Evolutionary conservation across 2,113 vertebrate genomes (phyloP), one percentile per base, ranked within the genome.

Genomic region (Chiloscyllium plagiosum): DNA sequence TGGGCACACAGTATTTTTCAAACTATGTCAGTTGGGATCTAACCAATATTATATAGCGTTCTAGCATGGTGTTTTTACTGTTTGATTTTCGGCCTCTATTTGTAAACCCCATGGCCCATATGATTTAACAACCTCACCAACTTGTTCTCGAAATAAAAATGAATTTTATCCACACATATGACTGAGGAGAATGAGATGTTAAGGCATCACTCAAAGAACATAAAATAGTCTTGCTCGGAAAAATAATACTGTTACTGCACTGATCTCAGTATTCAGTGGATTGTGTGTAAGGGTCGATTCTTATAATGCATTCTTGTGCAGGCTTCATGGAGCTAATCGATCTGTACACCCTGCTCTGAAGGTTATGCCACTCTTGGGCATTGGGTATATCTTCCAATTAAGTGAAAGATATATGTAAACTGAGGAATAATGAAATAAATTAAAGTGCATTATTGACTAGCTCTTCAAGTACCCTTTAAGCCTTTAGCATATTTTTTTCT

Each of bases 321-420:
- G 96, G 78, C 78, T 96, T 95, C 96, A 42, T 94, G 52, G 19
- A 96, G 92, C 96, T 83, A 96, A 96, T 96, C 93, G 76, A 96
- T 96, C 96, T 94, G 70, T 68, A 56, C 50, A 94, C 92, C 72
- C 50, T 95, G 42, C 76, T 94, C 72, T 96, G 96, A 96, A 96
- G 96, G 96, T 96, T 96, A 96, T 96, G 70, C 90, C 72, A 94
- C 96, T 94, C 96, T 93, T 94, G 96, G 96, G 96, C 96, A 96
- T 96, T 96, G n/a, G 85, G 95, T 68, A 96, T 95, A 96, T 94
- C 92, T 94, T 70, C 90, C 76, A 96, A 96, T 96, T 96, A 96
- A 78, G 65, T 83, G 65, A 93, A 94, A 50, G 78, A 94, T 76
- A 94, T 94, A 94, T 94, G 96, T 80, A 93, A 94, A 78, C 92